These are phyloP conservation scores for Nycteola revayana DNA, from an alignment of 2,888 invertebrate genomes.

Conservation along the genomic window DNA sequence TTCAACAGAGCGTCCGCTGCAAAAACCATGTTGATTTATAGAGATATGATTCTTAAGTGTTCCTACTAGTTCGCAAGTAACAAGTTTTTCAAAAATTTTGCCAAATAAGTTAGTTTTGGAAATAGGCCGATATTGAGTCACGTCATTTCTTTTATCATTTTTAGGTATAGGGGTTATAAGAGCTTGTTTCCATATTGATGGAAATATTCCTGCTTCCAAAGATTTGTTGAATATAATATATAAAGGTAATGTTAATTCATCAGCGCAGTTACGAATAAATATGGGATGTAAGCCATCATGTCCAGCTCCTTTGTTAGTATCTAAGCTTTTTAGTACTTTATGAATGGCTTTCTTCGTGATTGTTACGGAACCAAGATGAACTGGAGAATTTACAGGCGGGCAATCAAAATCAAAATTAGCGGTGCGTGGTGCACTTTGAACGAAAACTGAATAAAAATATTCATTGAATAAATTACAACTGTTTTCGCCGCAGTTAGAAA, in stretches of 20 bases:
- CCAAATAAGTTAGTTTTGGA: neutral
- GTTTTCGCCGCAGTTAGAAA: neutral
- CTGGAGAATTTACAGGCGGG: neutral
- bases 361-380: neutral
- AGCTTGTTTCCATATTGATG: neutral
- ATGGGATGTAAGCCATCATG: conserved; percentile 1
- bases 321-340: neutral
- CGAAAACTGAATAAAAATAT: conserved; percentile 1
- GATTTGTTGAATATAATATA: neutral
- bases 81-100: neutral
- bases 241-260: neutral
- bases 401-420: neutral
- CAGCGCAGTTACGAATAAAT: neutral
- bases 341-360: neutral
- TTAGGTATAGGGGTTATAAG: neutral
- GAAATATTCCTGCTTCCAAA: neutral
- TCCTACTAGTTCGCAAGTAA: neutral
- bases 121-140: neutral
- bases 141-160: conserved; percentile 1
- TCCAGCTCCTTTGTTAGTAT: conserved; percentile 1
- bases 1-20: conserved; percentile 1
- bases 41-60: neutral
- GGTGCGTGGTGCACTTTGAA: neutral
- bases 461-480: conserved; percentile 1
- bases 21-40: conserved; percentile 2